phyloP scores from a whole-genome alignment of 2,113 vertebrate species.

The Dicentrarchus labrax region DNA sequence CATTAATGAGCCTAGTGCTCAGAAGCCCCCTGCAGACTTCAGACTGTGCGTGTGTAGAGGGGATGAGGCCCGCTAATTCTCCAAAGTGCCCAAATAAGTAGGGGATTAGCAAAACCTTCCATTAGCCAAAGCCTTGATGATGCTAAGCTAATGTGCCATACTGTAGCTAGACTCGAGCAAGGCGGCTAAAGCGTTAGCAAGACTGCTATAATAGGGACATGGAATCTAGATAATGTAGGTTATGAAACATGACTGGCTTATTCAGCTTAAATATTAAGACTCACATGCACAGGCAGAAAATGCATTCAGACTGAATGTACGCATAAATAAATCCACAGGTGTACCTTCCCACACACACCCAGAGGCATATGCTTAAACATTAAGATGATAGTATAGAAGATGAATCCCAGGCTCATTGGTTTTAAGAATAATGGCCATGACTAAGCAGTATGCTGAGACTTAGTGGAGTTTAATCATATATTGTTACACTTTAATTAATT shows the following conservation, averaged over 20 bases:
- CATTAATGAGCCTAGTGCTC: constrained; percentile 69
- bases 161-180: constrained; percentile 41
- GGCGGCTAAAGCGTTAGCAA: constrained; percentile 47
- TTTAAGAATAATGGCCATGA: constrained; percentile 56
- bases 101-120: constrained; percentile 76
- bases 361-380: constrained; percentile 12
- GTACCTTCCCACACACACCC: not conserved
- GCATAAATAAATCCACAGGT: constrained; percentile 13
- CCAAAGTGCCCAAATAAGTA: constrained; percentile 78
- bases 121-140: constrained; percentile 76
- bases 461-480: constrained; percentile 67
- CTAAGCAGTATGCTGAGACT: constrained; percentile 59
- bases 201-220: constrained; percentile 32
- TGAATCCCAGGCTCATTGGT: constrained; percentile 33
- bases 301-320: not conserved
- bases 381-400: constrained; percentile 15
- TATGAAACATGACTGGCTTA: constrained; percentile 13
- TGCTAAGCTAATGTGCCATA: constrained; percentile 72
- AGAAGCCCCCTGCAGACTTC: constrained; percentile 66
- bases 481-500: constrained; percentile 77
- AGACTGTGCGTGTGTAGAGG: constrained; percentile 67
- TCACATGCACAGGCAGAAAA: not conserved
- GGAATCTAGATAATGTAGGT: constrained; percentile 32
- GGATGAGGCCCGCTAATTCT: constrained; percentile 80
- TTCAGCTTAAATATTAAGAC: constrained; percentile 25